Conservation (phyloP, 2,888 invertebrate genomes). For the Cepaea hortensis region DNA sequence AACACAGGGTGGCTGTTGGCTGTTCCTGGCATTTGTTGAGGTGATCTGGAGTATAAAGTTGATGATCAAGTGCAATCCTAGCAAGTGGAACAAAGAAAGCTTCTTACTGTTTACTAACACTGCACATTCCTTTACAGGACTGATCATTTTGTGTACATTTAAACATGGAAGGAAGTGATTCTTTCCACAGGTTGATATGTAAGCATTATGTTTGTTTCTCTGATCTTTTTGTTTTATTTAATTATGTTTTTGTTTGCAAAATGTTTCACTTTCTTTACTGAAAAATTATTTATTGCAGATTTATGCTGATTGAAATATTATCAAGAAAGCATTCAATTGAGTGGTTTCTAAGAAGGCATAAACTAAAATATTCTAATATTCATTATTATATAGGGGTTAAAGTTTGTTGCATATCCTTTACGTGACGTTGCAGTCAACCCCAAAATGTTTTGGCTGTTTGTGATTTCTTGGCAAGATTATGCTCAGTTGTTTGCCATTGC, state of each 20-base stretch:
- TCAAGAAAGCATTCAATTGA: too few species aligned
- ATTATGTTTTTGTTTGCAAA: not conserved
- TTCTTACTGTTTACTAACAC: slow-evolving; percentile 9
- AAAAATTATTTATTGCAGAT: too few species aligned
- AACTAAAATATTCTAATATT: too few species aligned
- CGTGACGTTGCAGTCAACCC: too few species aligned
- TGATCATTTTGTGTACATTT: slow-evolving; percentile 15
- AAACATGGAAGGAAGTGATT: slow-evolving; percentile 17
- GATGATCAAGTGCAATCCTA: not conserved
- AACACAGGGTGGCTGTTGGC: not conserved
- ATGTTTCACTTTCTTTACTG: not conserved
- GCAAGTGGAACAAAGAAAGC: not conserved
- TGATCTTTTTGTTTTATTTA: not conserved
- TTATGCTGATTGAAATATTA: too few species aligned
- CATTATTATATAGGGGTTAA: too few species aligned
- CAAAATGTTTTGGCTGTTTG: too few species aligned
- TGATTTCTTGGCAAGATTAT: too few species aligned
- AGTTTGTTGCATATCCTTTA: too few species aligned
- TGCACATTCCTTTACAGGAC: not conserved
- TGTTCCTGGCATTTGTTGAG: not conserved
- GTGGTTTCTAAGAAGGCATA: too few species aligned
- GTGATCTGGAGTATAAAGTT: not conserved
- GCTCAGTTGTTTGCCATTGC: too few species aligned
- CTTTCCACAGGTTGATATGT: slow-evolving; percentile 23
- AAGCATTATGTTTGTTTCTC: slow-evolving; percentile 39